Evolutionary conservation across 2,888 invertebrate species (phyloP).

Genomic region (Meghimatium bilineatum): DNA sequence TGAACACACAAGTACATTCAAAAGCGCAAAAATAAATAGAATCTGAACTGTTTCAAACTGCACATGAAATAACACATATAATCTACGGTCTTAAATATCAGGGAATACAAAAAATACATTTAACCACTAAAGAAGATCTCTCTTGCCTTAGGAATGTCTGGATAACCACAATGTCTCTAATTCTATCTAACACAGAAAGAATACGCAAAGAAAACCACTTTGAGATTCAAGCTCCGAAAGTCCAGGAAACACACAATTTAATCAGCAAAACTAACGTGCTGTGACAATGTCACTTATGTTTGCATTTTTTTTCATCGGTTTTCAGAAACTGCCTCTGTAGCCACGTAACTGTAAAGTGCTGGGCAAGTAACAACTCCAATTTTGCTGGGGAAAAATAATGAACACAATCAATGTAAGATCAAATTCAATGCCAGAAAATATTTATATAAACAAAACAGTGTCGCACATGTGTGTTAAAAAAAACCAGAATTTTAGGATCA

Average conservation of each 20-base stretch:
- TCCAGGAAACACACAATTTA: neutral
- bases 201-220: neutral
- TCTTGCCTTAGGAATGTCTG: constrained; percentile 11
- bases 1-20: constrained; percentile 46
- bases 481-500: neutral
- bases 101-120: neutral
- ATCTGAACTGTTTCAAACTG: constrained; percentile 10
- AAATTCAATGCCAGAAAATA: neutral
- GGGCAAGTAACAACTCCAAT: neutral
- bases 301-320: neutral
- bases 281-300: neutral
- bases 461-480: neutral
- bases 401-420: neutral
- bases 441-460: neutral
- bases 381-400: neutral
- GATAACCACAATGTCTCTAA: neutral
- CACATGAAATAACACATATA: constrained; percentile 4
- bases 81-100: neutral
- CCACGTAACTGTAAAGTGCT: constrained; percentile 1
- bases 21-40: constrained; percentile 6
- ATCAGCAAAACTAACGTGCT: neutral
- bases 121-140: neutral
- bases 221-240: neutral
- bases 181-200: neutral
- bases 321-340: neutral